A percentile compares a stretch with the other conserved stretches of the same genome.
These are phyloP conservation scores for Pungitius pungitius DNA, from an alignment of 2,113 vertebrate species.

Conservation along the genomic window DNA sequence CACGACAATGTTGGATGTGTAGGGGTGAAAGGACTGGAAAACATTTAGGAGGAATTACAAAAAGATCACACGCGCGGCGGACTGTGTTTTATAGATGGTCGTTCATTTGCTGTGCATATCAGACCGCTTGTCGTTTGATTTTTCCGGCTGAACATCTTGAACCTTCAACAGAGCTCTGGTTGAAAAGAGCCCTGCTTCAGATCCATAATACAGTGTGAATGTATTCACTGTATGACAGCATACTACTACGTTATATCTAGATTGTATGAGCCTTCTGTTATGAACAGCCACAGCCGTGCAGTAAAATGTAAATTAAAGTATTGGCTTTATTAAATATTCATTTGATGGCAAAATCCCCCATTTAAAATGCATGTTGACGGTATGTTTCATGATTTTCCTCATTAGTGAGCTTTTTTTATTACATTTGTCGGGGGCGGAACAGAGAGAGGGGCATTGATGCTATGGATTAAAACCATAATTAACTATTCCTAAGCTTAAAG, in stretches of 20 bases:
- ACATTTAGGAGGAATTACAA: conserved; percentile 39
- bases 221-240: conserved; percentile 19
- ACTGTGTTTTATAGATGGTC: conserved; percentile 40
- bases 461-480: neutral
- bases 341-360: neutral
- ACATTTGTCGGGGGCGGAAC: neutral
- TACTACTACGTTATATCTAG: conserved; percentile 18
- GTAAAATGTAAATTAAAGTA: conserved; percentile 5
- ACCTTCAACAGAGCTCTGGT: neutral
- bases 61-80: conserved; percentile 7
- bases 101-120: conserved; percentile 34
- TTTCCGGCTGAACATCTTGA: conserved; percentile 21
- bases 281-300: conserved; percentile 6
- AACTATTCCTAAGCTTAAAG: neutral
- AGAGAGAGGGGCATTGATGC: neutral
- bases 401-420: neutral
- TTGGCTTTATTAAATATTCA: conserved; percentile 34
- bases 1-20: conserved; percentile 17
- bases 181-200: conserved; percentile 9
- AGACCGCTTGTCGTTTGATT: conserved; percentile 20
- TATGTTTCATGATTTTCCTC: neutral
- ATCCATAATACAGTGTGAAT: conserved; percentile 10
- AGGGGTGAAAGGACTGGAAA: conserved; percentile 28
- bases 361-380: conserved; percentile 23
- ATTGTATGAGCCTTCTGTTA: conserved; percentile 7